Conservation (phyloP, 2,888 invertebrate genomes). For the Lepidocyrtoides sp. region DNA sequence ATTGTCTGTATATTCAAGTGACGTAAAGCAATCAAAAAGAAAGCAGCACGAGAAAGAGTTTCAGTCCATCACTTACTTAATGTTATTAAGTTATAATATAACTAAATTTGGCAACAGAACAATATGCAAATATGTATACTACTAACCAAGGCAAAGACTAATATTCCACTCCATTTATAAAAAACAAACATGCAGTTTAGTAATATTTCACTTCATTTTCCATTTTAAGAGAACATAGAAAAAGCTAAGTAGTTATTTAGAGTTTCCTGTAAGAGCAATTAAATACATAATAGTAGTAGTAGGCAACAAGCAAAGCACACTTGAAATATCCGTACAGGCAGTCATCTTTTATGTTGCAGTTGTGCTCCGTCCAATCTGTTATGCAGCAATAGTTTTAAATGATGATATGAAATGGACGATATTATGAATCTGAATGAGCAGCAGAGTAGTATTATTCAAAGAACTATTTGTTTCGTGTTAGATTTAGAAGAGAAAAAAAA, state of each 20-base stretch:
- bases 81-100: background rate
- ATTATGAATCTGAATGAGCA: background rate
- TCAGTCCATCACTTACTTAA: background rate
- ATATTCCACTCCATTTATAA: background rate
- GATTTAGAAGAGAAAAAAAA: background rate
- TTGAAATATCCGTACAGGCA: background rate
- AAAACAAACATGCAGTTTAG: constrained; percentile 13
- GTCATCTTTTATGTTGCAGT: no score
- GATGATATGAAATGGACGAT: background rate
- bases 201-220: constrained; percentile 16
- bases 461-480: background rate
- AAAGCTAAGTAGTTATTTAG: background rate
- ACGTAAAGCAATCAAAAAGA: background rate
- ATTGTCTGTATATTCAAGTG: background rate
- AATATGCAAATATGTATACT: background rate
- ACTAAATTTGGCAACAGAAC: background rate
- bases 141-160: background rate
- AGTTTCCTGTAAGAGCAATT: background rate
- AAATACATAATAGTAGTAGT: background rate
- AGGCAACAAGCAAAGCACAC: background rate
- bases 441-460: background rate
- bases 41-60: background rate
- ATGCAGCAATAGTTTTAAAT: no score
- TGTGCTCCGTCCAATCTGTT: no score
- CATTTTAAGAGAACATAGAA: background rate